These are phyloP conservation scores for Catostylus mosaicus DNA, from an alignment of 30 jellyfish, hydroid and myxozoan genomes.

Conservation along the genomic window DNA sequence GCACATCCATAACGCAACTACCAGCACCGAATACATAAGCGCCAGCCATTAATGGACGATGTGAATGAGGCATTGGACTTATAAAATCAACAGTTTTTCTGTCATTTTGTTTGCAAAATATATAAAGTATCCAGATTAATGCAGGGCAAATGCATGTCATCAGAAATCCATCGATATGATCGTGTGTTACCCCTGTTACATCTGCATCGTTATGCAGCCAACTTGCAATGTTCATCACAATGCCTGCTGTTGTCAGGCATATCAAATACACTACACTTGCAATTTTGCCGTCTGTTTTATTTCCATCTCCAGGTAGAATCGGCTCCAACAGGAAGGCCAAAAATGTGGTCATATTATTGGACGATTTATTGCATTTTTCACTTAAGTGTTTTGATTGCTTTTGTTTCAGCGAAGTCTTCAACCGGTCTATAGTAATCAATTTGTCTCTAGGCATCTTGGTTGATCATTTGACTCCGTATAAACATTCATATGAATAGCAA, in stretches of 20 bases:
- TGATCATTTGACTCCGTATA: conserved; percentile 65
- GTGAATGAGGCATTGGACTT: conserved; percentile 94
- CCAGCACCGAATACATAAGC: conserved; percentile 99
- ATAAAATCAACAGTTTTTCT: conserved; percentile 93
- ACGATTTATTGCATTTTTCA: conserved; percentile 37
- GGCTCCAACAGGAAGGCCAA: conserved; percentile 89
- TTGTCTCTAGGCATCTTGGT: conserved; percentile 58
- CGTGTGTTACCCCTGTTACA: conserved; percentile 90
- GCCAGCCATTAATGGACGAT: conserved; percentile 95
- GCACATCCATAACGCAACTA: conserved; percentile 91
- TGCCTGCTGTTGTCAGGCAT: conserved; percentile 97
- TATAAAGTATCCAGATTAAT: conserved; percentile 80
- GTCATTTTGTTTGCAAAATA: conserved; percentile 93
- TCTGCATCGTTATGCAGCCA: conserved; percentile 88
- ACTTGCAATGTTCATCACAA: conserved; percentile 87
- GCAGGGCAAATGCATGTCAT: conserved; percentile 98
- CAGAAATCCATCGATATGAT: conserved; percentile 95
- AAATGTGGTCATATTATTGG: conserved; percentile 45
- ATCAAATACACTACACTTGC: conserved; percentile 93
- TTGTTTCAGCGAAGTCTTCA: conserved; percentile 52
- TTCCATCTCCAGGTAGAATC: conserved; percentile 93
- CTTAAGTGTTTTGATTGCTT: conserved; percentile 12
- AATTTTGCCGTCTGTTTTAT: conserved; percentile 91
- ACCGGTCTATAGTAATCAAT: conserved; percentile 66
- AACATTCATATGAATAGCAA: conserved; percentile 45